Conservation (phyloP, 2,888 invertebrate species). For the Pristionchus fissidentatus region DNA sequence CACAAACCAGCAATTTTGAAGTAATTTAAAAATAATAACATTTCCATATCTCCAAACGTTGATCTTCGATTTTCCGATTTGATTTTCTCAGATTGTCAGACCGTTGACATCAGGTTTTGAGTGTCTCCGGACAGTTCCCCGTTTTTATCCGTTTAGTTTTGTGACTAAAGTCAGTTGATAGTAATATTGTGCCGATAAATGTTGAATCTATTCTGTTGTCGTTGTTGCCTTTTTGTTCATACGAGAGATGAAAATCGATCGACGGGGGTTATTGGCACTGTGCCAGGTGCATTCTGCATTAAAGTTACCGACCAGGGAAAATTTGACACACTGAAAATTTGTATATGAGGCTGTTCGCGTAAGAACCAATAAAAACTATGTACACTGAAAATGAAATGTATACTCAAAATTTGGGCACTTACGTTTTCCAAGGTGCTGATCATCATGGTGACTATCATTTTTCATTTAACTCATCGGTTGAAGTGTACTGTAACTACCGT, state of each 20-base stretch:
- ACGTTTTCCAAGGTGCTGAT: too few species aligned
- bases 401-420: too few species aligned
- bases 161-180: not conserved
- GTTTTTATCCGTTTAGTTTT: constrained; percentile 32
- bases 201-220: constrained; percentile 31
- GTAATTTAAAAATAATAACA: not conserved
- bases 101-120: constrained; percentile 24
- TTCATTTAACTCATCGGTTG: too few species aligned
- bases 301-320: too few species aligned
- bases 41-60: constrained; percentile 9
- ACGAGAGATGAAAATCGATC: constrained; percentile 13
- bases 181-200: constrained; percentile 13
- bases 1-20: not conserved
- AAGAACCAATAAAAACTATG: too few species aligned
- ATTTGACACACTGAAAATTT: too few species aligned
- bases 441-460: too few species aligned
- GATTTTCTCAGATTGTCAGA: not conserved
- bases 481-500: too few species aligned
- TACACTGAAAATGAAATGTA: too few species aligned
- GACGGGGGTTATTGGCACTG: not conserved
- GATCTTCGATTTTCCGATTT: constrained; percentile 9
- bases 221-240: not conserved
- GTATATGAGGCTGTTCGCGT: too few species aligned
- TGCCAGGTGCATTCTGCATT: not conserved
- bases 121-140: constrained; percentile 1